Base-by-base conservation (phyloP, 2,888 invertebrate species). In the Calameuta filiformis region DNA sequence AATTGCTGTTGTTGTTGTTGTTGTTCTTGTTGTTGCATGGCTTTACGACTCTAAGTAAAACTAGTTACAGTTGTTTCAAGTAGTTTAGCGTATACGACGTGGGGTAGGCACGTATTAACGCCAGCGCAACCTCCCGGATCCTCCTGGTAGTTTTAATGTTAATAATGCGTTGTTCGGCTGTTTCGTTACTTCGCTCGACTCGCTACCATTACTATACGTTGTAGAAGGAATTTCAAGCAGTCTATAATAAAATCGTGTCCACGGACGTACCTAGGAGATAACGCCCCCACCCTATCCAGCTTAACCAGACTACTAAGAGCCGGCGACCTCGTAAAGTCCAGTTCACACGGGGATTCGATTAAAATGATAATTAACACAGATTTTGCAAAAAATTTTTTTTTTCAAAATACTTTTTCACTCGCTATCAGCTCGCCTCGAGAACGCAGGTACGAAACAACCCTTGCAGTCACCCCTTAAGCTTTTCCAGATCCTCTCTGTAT, bases 151-250 rank as follows among this genome's bases (percentile, higher is more conserved):
- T 40, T 15, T 40, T 40, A 40, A 40, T 15, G 15, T 40, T 15
- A 15, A 40, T 40, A 15, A 15, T 2, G 40, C 40, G 15, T 77
- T 35, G 73, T 68, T 77, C 74, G 73, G 77, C 37, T 69, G 77
- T 74, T 77, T 68, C 73, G 73, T 73, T 77, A 31, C 23, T 23
- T 23, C 56, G 23, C 23, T 9, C 56, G 6, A 56, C 23, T 15
- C 23, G 2, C 23, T 23, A 6, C 56, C 12, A 1, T 15, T 56
- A 2, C 56, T 56, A 0, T 23, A 9, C 23, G 23, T 23, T 0
- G 23, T 56, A 23, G 23, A 23, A 56, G 23, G 9, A 23, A 23
- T 56, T 56, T 9, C 56, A 23, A 23, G 40, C 23, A 9, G 9
- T 9, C 9, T 2, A 23, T 2, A 56, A 56, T 9, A 23, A 56